A percentile compares a stretch with the other conserved stretches of the same genome.
These are phyloP conservation scores for Drosophila guanche DNA, from an alignment of 1,140 invertebrate genomes.

Conservation along the genomic window DNA sequence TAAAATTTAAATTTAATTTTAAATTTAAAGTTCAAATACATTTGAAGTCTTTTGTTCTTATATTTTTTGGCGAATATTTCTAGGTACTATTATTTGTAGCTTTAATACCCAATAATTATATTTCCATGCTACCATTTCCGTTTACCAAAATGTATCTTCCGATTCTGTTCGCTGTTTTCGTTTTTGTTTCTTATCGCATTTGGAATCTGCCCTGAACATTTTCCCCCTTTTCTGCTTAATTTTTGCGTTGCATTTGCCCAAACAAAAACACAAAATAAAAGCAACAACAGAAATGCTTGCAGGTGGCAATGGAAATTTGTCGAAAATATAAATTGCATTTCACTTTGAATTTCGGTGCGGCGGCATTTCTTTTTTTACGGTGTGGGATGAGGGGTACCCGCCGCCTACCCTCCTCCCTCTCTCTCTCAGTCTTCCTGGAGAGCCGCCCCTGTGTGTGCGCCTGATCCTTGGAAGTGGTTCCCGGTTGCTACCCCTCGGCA, in stretches of 20 bases:
- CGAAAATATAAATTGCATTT: slow-evolving; percentile 54
- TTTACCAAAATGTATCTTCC: not conserved
- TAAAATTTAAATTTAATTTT: no score
- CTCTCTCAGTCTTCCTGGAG: no score
- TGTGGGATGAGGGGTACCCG: not conserved
- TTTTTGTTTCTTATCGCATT: slow-evolving; percentile 11
- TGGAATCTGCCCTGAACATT: slow-evolving; percentile 5
- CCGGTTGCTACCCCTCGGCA: no score
- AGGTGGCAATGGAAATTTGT: slow-evolving; percentile 53
- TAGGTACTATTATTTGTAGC: no score
- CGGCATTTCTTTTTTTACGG: slow-evolving; percentile 36
- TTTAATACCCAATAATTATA: no score
- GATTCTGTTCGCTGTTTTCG: not conserved
- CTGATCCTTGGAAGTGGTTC: slow-evolving; percentile 5
- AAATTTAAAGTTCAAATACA: no score
- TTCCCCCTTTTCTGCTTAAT: not conserved
- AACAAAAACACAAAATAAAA: no score
- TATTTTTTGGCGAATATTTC: no score
- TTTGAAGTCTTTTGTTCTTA: no score
- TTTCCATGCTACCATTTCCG: no score
- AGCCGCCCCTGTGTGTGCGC: no score
- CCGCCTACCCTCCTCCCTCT: not conserved
- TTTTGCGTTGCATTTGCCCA: slow-evolving; percentile 2
- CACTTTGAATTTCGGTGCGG: slow-evolving; percentile 46
- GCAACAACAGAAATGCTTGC: slow-evolving; percentile 4